Evolutionary conservation across 2,797 vertebrate genomes (phyloP).

Genomic region (Malurus splendens): DNA sequence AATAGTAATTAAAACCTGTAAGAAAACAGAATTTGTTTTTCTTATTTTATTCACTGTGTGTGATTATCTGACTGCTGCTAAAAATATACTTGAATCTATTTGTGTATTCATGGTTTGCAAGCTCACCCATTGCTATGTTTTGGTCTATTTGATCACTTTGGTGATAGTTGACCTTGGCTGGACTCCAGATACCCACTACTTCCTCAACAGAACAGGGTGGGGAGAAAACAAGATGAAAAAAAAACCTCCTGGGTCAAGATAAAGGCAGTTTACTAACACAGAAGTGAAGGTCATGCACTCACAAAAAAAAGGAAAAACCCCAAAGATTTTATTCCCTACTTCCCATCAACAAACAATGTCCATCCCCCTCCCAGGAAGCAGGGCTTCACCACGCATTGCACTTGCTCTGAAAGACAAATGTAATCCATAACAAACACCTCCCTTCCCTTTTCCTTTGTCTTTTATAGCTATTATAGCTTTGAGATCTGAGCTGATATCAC

Average conservation of each 20-base stretch:
- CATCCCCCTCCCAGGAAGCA: background rate
- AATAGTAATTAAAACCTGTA: background rate
- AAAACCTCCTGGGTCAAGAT: background rate
- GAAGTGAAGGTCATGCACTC: background rate
- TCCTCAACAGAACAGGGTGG: background rate
- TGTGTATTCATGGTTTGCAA: background rate
- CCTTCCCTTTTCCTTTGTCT: background rate
- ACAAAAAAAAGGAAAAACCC: background rate
- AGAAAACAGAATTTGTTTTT: background rate
- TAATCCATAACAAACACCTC: accelerated
- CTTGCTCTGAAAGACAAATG: background rate
- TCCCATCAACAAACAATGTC: background rate
- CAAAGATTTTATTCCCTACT: background rate
- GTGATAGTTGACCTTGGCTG: background rate
- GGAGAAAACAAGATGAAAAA: background rate
- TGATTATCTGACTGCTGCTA: background rate
- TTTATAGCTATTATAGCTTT: background rate
- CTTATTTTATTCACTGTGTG: background rate
- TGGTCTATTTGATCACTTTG: background rate
- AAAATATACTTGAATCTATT: background rate
- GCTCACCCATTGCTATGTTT: background rate
- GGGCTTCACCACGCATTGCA: background rate
- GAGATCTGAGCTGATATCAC: accelerated
- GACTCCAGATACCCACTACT: background rate
- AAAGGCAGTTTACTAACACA: background rate